Evolutionary conservation across 2,113 vertebrate species (phyloP).

Genomic region (Scomber japonicus): DNA sequence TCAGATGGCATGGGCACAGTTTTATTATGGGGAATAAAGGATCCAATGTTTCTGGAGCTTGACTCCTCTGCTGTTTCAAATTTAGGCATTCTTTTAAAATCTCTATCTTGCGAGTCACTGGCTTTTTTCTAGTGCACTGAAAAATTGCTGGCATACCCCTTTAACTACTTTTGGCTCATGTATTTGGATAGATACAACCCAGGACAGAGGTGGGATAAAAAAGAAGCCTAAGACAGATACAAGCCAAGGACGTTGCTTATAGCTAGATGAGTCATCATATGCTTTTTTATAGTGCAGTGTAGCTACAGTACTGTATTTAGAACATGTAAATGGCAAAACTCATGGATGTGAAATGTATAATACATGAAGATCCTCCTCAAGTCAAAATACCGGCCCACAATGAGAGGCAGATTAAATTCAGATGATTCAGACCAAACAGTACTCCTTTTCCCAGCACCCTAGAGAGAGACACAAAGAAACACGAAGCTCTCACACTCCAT

Average conservation of each 20-base stretch:
- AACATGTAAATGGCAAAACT: conserved; percentile 12
- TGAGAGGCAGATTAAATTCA: conserved; percentile 43
- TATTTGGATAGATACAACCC: conserved; percentile 1
- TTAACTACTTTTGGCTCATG: background rate
- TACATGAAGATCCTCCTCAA: conserved; percentile 26
- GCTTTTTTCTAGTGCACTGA: too few species aligned
- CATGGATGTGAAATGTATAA: conserved; percentile 16
- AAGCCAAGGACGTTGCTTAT: too few species aligned
- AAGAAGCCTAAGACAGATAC: too few species aligned
- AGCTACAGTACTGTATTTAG: background rate
- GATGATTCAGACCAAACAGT: conserved; percentile 55
- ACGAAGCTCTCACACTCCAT: conserved; percentile 58
- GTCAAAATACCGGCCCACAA: conserved; percentile 21
- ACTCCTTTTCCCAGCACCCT: conserved; percentile 56
- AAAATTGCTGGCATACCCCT: too few species aligned
- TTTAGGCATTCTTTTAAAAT: background rate
- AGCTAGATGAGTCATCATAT: background rate
- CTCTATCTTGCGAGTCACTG: background rate
- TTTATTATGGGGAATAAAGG: too few species aligned
- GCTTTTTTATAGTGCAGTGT: background rate
- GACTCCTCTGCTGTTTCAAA: background rate
- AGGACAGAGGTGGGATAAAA: background rate
- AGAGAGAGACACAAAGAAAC: conserved; percentile 68
- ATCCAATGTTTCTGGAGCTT: background rate
- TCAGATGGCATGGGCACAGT: too few species aligned